Percentiles rank a stretch among this genome's conserved stretches.
Evolutionary conservation across 2,888 invertebrate genomes (phyloP).

Genomic region (Scaptomyza tumidula): DNA sequence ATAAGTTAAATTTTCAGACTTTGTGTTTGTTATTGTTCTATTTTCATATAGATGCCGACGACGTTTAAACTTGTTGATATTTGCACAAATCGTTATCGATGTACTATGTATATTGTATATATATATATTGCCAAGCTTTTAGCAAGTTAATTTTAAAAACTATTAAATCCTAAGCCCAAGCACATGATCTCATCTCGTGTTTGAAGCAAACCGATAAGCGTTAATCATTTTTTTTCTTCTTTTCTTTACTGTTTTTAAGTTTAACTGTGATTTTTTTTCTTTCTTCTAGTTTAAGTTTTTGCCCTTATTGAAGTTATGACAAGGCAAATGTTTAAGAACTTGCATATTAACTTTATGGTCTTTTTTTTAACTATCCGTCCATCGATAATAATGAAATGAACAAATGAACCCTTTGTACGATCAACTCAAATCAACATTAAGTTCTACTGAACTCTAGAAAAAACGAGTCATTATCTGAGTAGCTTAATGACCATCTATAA

Average conservation of each 20-base stretch:
- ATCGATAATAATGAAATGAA: slow-evolving; percentile 6
- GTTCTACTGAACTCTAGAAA: slow-evolving; percentile 8
- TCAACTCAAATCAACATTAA: neutral
- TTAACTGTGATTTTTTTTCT: too few species aligned
- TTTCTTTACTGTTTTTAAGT: neutral
- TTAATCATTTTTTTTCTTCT: neutral
- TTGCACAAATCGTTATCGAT: slow-evolving; percentile 56
- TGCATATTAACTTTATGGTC: neutral
- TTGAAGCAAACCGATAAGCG: slow-evolving; percentile 19
- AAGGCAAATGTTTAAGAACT: slow-evolving; percentile 8
- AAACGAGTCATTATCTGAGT: slow-evolving; percentile 32
- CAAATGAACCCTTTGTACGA: slow-evolving; percentile 15
- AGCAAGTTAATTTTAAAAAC: slow-evolving; percentile 59
- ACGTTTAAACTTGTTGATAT: slow-evolving; percentile 34
- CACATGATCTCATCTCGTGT: slow-evolving; percentile 67
- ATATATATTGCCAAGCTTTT: slow-evolving; percentile 23
- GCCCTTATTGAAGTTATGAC: slow-evolving; percentile 17
- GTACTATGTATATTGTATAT: neutral
- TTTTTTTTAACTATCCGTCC: neutral
- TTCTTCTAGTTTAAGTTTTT: slow-evolving; percentile 9
- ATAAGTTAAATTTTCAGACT: slow-evolving; percentile 34
- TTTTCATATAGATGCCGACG: slow-evolving; percentile 27
- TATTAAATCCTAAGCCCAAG: slow-evolving; percentile 35
- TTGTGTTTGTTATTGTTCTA: slow-evolving; percentile 44
- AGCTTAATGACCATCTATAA: slow-evolving; percentile 43